Conservation (phyloP, 2,888 invertebrate genomes). For the Sphaerolaimus hirsutus region DNA sequence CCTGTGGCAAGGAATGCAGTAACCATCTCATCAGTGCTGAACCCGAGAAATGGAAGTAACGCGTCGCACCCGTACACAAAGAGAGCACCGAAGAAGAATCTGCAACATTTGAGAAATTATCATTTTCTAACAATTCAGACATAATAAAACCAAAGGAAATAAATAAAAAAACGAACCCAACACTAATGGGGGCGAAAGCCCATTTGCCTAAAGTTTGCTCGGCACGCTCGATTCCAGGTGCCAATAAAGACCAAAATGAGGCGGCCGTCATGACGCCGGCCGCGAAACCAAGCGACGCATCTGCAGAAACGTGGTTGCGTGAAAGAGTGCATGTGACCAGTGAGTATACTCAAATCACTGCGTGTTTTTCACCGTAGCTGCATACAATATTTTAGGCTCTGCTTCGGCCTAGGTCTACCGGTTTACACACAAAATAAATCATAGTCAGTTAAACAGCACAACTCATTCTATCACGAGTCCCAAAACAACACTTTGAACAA, state of each 20-base stretch:
- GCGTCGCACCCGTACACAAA: conserved; percentile 57
- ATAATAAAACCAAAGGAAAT: neutral
- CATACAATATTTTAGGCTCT: too few species aligned
- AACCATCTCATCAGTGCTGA: conserved; percentile 1
- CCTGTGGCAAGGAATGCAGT: neutral
- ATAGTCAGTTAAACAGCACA: too few species aligned
- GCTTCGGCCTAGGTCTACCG: too few species aligned
- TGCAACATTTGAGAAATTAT: too few species aligned
- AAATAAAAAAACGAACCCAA: too few species aligned
- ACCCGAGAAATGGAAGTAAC: conserved; percentile 2
- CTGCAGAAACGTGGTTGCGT: conserved; percentile 42
- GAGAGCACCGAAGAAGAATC: conserved; percentile 63
- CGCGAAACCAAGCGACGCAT: conserved; percentile 82
- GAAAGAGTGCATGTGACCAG: too few species aligned
- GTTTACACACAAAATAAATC: too few species aligned
- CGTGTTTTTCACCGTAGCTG: too few species aligned
- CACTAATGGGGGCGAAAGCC: neutral
- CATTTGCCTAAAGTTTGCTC: neutral
- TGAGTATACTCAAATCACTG: too few species aligned
- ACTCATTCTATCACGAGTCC: too few species aligned
- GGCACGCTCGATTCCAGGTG: conserved; percentile 59
- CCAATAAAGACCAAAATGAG: conserved; percentile 83
- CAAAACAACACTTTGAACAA: too few species aligned
- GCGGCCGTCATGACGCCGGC: conserved; percentile 95
- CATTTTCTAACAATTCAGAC: neutral